Conservation (phyloP, 2,113 vertebrate species). For the Heterotilapia buettikoferi region DNA sequence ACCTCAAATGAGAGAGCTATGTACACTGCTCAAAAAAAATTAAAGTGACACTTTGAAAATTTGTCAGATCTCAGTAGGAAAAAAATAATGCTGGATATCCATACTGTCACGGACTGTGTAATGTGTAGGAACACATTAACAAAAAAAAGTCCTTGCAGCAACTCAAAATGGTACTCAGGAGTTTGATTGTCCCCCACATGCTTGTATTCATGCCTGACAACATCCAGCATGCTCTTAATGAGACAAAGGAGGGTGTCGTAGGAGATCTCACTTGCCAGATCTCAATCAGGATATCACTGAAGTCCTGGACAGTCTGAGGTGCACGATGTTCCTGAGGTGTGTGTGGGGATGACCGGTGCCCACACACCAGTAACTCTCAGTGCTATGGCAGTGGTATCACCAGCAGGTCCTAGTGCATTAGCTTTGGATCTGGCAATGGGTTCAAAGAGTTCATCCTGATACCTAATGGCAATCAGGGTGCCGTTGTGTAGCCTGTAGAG, state of each 20-base stretch:
- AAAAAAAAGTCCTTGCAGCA: not conserved
- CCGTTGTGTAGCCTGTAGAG: not conserved
- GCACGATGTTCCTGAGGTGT: not conserved
- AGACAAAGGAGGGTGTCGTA: not conserved
- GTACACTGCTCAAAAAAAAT: not conserved
- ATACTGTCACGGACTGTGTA: not conserved
- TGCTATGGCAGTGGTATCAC: not conserved
- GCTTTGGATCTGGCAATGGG: not conserved
- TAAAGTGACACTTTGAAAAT: not conserved
- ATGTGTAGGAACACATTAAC: not conserved
- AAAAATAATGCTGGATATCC: not conserved
- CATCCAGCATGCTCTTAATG: not conserved
- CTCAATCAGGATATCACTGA: not conserved
- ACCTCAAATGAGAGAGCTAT: not conserved
- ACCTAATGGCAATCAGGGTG: not conserved
- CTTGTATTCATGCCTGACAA: not conserved
- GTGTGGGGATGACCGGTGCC: not conserved
- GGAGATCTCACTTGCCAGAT: not conserved
- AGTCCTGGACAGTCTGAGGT: not conserved
- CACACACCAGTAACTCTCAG: not conserved
- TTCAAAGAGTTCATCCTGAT: not conserved
- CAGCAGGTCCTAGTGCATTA: not conserved
- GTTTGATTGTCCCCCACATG: not conserved
- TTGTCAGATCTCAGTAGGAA: not conserved
- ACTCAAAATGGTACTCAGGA: not conserved